Percentiles rank a stretch among this genome's conserved stretches.
phyloP scores from a whole-genome alignment of 2,888 invertebrate species.

The Tachina grossa region DNA sequence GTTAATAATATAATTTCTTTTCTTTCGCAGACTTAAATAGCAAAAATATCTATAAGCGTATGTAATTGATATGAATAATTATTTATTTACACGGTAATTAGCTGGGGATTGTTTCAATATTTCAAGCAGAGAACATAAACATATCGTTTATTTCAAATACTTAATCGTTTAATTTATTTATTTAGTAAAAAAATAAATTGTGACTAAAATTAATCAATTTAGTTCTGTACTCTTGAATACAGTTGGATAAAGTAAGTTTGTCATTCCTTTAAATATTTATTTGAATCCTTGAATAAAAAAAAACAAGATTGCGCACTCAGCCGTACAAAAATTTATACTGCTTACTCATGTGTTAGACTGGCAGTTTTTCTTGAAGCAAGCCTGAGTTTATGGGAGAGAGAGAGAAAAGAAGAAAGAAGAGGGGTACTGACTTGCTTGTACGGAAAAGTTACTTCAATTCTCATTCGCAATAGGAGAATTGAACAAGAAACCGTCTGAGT shows the following conservation, averaged over 20 bases:
- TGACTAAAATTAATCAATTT: not conserved
- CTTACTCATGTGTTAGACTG: no score
- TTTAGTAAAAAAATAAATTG: not conserved
- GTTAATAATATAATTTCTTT: not conserved
- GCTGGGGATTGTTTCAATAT: not conserved
- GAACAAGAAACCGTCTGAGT: no score
- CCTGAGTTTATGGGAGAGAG: no score
- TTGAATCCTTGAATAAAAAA: no score
- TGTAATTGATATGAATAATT: slow-evolving; percentile 6
- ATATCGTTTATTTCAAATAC: not conserved
- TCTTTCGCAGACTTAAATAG: slow-evolving; percentile 21
- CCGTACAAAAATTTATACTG: no score
- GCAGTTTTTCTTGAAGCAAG: no score
- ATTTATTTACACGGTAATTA: not conserved
- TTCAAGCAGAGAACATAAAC: not conserved
- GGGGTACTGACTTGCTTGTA: no score
- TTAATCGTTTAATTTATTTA: not conserved
- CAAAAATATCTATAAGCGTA: not conserved
- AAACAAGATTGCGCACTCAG: no score
- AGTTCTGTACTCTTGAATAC: not conserved
- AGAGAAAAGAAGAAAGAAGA: no score
- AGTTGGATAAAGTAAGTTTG: not conserved
- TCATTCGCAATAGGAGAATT: no score
- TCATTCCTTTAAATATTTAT: no score
- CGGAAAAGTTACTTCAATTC: no score